These are phyloP conservation scores for Erebia aethiops DNA, from an alignment of 2,888 invertebrate species.

Conservation along the genomic window DNA sequence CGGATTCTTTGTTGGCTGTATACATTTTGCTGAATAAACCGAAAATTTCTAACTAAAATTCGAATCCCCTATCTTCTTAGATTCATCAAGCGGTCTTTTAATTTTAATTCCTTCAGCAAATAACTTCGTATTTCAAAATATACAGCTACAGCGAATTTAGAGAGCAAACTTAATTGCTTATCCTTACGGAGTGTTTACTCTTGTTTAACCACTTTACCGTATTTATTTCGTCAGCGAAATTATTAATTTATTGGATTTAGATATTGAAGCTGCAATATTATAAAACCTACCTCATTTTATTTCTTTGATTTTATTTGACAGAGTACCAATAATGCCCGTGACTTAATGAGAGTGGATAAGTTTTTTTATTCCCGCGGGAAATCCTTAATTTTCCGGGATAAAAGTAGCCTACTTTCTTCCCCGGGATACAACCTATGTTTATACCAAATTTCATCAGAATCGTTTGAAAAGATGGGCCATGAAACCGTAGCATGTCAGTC, in stretches of 20 bases:
- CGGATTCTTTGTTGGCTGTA: neutral
- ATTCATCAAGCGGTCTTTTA: slow-evolving; percentile 11
- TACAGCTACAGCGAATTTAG: slow-evolving; percentile 14
- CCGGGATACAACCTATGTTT: too few species aligned
- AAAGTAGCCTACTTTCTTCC: too few species aligned
- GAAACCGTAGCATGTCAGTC: too few species aligned
- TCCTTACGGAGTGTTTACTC: slow-evolving; percentile 14
- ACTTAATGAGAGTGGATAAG: too few species aligned
- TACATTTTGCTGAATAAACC: neutral
- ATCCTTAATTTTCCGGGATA: too few species aligned
- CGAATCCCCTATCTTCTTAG: neutral
- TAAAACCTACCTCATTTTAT: neutral
- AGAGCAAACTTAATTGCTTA: slow-evolving; percentile 21
- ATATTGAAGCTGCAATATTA: neutral
- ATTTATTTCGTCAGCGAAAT: slow-evolving; percentile 14
- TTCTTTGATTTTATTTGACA: too few species aligned
- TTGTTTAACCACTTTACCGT: slow-evolving; percentile 4
- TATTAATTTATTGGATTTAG: slow-evolving; percentile 1
- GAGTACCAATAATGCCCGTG: too few species aligned
- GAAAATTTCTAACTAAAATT: neutral
- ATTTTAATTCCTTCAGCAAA: slow-evolving; percentile 13
- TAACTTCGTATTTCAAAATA: slow-evolving; percentile 17
- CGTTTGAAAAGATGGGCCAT: too few species aligned
- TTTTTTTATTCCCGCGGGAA: too few species aligned
- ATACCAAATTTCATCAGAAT: too few species aligned